Evolutionary conservation across 2,888 invertebrate species (phyloP), one percentile per base, ranked within the genome.

Genomic region (Pediacus dermestoides): DNA sequence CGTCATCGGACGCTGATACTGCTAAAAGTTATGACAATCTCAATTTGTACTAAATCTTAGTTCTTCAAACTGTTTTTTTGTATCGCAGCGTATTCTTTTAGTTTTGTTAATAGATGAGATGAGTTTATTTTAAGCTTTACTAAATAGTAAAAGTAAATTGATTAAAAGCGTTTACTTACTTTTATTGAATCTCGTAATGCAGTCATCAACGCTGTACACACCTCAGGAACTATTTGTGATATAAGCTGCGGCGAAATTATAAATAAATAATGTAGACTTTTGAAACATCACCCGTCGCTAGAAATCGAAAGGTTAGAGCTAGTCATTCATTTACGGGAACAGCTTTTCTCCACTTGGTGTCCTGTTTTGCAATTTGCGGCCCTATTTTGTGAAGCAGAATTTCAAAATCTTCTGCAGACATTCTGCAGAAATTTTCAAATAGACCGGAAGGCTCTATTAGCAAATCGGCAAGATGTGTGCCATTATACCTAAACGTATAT

Each of bases 241-340:
- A 34, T 15, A 4, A 34, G 9, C 11, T 25, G 2, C 8, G 11
- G 15, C 3, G 34, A 34, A 2, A 34, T 12, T 25, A 26, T 34
- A 16, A 34, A 34, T 25, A 34, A 25, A 34, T 15, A 34, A 25
- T 23, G 25, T 9, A 34, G 25, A 16, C 34, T 34, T 6, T 10
- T 14, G 15, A 25, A 34, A 9, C 34, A 8, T 34, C 34, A 11
- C 34, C 34, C 8, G 34, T 25, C 7, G 34, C 25, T 15, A 34
- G 26, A 25, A 8, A 34, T 25, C 34, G 15, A 8, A 34, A 25
- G 3, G 34, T 34, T 4, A 34, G 8, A 11, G 25, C 34, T 7
- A 34, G 25, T 7, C 34, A 10, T 25, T 16, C 9, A 26, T 13
- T 14, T 7, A 18, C 2, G 8, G 34, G 1, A 11, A 34, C 16